Evolutionary conservation across 2,797 vertebrate species (phyloP).

Genomic region (Cephalopachus bancanus): DNA sequence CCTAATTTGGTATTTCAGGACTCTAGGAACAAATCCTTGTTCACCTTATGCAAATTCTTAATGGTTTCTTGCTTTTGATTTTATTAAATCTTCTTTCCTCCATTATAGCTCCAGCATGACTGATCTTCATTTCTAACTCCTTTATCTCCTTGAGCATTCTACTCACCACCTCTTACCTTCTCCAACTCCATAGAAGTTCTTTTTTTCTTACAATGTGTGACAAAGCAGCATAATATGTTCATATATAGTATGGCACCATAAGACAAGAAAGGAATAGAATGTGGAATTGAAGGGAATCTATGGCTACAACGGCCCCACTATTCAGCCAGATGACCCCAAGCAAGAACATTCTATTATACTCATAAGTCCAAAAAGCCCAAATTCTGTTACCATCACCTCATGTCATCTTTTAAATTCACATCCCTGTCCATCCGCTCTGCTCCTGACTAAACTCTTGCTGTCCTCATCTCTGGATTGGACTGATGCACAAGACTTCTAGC

Average conservation of each 20-base stretch:
- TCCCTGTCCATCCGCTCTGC: not conserved
- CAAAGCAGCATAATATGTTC: not conserved
- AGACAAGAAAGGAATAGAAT: not conserved
- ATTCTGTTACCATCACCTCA: accelerated
- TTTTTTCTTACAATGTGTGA: not conserved
- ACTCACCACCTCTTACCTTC: not conserved
- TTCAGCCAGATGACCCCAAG: not conserved
- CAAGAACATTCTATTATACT: not conserved
- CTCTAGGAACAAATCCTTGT: not conserved
- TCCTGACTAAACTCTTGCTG: not conserved
- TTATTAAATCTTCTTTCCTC: not conserved
- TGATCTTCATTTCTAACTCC: not conserved
- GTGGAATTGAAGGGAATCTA: not conserved
- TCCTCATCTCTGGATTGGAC: not conserved
- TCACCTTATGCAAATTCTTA: not conserved
- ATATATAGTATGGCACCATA: accelerated
- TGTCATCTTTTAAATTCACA: not conserved
- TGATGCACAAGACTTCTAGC: not conserved
- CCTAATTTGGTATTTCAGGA: conserved; percentile 1
- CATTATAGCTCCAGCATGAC: not conserved
- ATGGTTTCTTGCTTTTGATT: not conserved
- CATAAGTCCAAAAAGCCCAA: not conserved
- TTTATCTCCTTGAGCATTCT: not conserved
- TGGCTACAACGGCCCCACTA: not conserved
- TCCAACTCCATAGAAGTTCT: not conserved